These are phyloP conservation scores for Chrysomallon squamiferum DNA, from an alignment of 1,140 invertebrate genomes.

Conservation along the genomic window DNA sequence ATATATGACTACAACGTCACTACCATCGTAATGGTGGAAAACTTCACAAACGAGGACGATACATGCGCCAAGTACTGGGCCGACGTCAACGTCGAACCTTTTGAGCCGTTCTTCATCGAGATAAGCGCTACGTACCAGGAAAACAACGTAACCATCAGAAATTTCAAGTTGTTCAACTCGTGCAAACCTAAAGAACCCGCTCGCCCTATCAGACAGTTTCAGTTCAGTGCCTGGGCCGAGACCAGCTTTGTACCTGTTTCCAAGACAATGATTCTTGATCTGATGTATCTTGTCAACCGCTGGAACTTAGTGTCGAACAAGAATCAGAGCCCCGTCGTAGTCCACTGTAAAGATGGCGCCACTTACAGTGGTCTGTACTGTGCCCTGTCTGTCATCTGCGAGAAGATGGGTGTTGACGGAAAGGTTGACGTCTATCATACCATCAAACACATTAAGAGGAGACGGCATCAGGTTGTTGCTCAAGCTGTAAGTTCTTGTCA, in stretches of 20 bases:
- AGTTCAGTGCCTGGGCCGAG: slow-evolving; percentile 56
- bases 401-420: slow-evolving; percentile 47
- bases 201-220: slow-evolving; percentile 50
- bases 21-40: slow-evolving; percentile 59
- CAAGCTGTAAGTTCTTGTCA: slow-evolving; percentile 41
- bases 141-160: slow-evolving; percentile 52
- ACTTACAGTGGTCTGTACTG: slow-evolving; percentile 56
- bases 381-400: slow-evolving; percentile 42
- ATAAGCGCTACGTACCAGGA: slow-evolving; percentile 42
- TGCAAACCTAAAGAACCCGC: slow-evolving; percentile 30
- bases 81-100: slow-evolving; percentile 42
- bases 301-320: slow-evolving; percentile 43
- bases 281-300: slow-evolving; percentile 46
- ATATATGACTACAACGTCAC: slow-evolving; percentile 56
- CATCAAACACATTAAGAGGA: slow-evolving; percentile 55
- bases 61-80: slow-evolving; percentile 58
- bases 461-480: slow-evolving; percentile 50
- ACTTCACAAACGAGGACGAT: slow-evolving; percentile 47
- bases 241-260: slow-evolving; percentile 49
- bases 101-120: slow-evolving; percentile 52
- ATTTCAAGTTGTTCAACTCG: slow-evolving; percentile 40
- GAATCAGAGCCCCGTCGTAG: slow-evolving; percentile 42
- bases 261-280: slow-evolving; percentile 50
- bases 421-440: slow-evolving; percentile 58
- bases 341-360: slow-evolving; percentile 60